A percentile compares a stretch with the other conserved stretches of the same genome.
Evolutionary conservation across 2,888 invertebrate genomes (phyloP).

Genomic region (Itoplectis maculator): DNA sequence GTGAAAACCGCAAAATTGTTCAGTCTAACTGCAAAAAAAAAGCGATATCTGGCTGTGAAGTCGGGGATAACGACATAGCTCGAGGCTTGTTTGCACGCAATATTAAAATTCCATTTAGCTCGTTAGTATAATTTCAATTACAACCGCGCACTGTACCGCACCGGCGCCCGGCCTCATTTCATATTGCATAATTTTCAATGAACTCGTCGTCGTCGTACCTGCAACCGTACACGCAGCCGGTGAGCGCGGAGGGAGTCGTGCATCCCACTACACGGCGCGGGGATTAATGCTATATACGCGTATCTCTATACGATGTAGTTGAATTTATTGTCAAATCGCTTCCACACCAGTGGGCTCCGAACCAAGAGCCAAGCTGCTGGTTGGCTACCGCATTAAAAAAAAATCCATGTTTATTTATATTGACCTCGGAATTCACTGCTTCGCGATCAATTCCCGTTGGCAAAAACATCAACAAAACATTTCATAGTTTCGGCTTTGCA

Average conservation of each 20-base stretch:
- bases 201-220: constrained; percentile 12
- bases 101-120: constrained; percentile 58
- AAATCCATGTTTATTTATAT: background rate
- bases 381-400: background rate
- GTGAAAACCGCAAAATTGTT: constrained; percentile 10
- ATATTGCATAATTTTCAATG: constrained; percentile 60
- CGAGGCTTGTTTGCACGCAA: constrained; percentile 33
- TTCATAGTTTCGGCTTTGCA: too few relatives aligned
- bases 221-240: background rate
- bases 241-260: background rate
- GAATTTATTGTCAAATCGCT: constrained; percentile 14
- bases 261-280: background rate
- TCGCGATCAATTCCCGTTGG: too few relatives aligned
- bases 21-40: constrained; percentile 6
- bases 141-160: constrained; percentile 45
- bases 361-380: background rate
- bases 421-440: background rate
- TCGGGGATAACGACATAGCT: constrained; percentile 8
- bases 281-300: constrained; percentile 15
- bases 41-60: background rate
- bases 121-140: constrained; percentile 63
- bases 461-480: too few relatives aligned
- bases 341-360: background rate
- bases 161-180: constrained; percentile 22
- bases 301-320: background rate